Conservation (phyloP, 1,140 invertebrate species). For the Aradophagus sp. region DNA sequence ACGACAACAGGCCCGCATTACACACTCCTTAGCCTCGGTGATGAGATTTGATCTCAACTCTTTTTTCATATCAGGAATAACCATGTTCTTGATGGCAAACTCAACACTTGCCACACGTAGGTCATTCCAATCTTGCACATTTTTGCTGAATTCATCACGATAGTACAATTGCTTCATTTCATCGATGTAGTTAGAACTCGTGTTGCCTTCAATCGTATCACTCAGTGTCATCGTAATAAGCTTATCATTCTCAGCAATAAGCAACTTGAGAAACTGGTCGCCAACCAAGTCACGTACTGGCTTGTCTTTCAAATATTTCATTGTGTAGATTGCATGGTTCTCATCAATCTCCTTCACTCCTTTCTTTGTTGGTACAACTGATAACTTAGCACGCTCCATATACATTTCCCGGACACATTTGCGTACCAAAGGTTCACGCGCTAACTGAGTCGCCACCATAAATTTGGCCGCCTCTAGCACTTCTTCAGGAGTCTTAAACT, state of each 20-base stretch:
- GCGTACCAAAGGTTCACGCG: slow-evolving; percentile 91
- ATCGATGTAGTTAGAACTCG: slow-evolving; percentile 85
- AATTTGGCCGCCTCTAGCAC: slow-evolving; percentile 91
- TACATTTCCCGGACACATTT: slow-evolving; percentile 91
- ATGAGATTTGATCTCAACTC: slow-evolving; percentile 89
- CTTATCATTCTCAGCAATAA: slow-evolving; percentile 91
- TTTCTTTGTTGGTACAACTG: slow-evolving; percentile 89
- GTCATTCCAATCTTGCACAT: slow-evolving; percentile 97
- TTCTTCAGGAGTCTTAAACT: slow-evolving; percentile 82
- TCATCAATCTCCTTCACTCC: slow-evolving; percentile 96
- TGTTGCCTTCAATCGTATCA: slow-evolving; percentile 86
- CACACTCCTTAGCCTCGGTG: slow-evolving; percentile 91
- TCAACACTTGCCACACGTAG: slow-evolving; percentile 91
- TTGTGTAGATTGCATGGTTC: slow-evolving; percentile 87
- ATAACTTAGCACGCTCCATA: slow-evolving; percentile 91
- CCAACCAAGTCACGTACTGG: slow-evolving; percentile 91
- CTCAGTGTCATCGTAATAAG: slow-evolving; percentile 84
- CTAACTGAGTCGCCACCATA: slow-evolving; percentile 95
- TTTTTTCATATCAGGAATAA: slow-evolving; percentile 88
- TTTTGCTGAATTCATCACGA: slow-evolving; percentile 95
- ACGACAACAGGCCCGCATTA: slow-evolving; percentile 87
- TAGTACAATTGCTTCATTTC: slow-evolving; percentile 94
- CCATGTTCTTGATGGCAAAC: slow-evolving; percentile 88
- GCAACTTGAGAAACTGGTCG: slow-evolving; percentile 92
- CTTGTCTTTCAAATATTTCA: slow-evolving; percentile 97